Evolutionary conservation across 2,888 invertebrate species (phyloP).

Genomic region (Dascillus cervinus): DNA sequence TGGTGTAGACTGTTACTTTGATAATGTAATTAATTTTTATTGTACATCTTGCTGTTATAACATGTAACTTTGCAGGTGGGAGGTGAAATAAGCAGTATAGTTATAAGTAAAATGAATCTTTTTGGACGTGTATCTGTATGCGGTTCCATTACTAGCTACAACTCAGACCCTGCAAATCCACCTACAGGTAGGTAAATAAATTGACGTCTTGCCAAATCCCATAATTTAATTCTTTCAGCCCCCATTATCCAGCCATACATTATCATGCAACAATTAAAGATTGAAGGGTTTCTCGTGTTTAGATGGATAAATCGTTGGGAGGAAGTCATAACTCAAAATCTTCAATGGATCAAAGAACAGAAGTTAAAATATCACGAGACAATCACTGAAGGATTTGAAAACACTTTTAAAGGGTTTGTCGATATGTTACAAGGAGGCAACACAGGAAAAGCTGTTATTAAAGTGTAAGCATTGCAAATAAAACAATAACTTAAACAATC

Average conservation of each 20-base stretch:
- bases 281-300: constrained; percentile 54
- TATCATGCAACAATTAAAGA: constrained; percentile 50
- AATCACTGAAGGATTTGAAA: constrained; percentile 62
- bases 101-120: constrained; percentile 54
- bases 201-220: background rate
- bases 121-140: constrained; percentile 56
- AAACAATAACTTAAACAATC: no score
- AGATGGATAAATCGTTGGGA: constrained; percentile 52
- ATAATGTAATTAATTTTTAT: constrained; percentile 67
- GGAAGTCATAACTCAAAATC: constrained; percentile 55
- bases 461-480: no score
- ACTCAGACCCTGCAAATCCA: constrained; percentile 43
- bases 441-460: constrained; percentile 63
- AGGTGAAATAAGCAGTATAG: constrained; percentile 52
- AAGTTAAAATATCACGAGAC: constrained; percentile 64
- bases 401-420: constrained; percentile 62
- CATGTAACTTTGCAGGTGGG: constrained; percentile 58
- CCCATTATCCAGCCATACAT: constrained; percentile 49
- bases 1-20: constrained; percentile 69
- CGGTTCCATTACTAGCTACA: constrained; percentile 59
- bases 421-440: constrained; percentile 57
- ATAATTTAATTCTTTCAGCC: constrained; percentile 24
- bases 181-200: constrained; percentile 40
- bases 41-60: no score
- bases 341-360: constrained; percentile 55